Evolutionary conservation across 2,113 vertebrate genomes (phyloP).

Genomic region (Equus quagga): DNA sequence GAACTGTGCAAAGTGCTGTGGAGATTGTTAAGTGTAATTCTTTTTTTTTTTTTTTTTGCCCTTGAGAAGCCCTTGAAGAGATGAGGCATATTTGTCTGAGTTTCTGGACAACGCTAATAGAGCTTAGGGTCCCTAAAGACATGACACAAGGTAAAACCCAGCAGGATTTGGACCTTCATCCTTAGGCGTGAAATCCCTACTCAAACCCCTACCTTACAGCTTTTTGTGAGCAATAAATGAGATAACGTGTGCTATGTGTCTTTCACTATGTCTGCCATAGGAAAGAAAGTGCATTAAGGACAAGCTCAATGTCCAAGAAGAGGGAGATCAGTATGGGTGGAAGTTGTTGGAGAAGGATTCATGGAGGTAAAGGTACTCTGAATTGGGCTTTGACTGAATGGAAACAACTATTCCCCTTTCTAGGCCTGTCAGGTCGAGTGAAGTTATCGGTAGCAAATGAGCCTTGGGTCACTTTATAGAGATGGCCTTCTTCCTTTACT

Average conservation of each 20-base stretch:
- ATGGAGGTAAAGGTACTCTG: background rate
- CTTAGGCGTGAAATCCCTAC: background rate
- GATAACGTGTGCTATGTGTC: background rate
- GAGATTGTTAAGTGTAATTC: background rate
- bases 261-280: background rate
- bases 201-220: background rate
- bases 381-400: background rate
- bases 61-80: background rate
- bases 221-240: conserved; percentile 27
- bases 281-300: background rate
- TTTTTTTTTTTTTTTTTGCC: background rate
- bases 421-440: background rate
- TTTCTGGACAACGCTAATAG: background rate
- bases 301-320: background rate
- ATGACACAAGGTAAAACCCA: background rate
- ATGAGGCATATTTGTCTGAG: background rate
- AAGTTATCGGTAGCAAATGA: background rate
- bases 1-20: background rate
- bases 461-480: background rate
- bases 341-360: background rate
- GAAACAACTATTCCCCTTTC: background rate
- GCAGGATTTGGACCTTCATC: background rate
- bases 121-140: background rate
- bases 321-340: background rate
- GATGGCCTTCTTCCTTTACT: background rate